A percentile compares a stretch with the other conserved stretches of the same genome.
These are phyloP conservation scores for Mimumesa dahlbomi DNA, from an alignment of 2,888 invertebrate species.

Conservation along the genomic window DNA sequence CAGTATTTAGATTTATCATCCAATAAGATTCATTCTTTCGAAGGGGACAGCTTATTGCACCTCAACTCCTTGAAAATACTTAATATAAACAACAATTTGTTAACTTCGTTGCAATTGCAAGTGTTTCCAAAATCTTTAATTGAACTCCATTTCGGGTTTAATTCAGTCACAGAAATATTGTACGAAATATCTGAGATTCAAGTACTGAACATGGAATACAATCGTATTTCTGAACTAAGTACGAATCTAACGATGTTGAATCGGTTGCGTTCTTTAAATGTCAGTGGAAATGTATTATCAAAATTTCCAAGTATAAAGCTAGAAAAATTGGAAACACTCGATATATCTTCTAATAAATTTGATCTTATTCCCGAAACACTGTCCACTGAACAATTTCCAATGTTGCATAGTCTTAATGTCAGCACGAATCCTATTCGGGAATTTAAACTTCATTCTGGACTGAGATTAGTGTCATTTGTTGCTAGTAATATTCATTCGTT, in stretches of 20 bases:
- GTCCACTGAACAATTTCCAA: constrained; percentile 80
- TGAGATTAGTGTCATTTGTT: constrained; percentile 80
- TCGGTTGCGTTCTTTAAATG: constrained; percentile 62
- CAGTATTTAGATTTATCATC: constrained; percentile 75
- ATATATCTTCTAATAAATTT: constrained; percentile 82
- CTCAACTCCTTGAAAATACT: constrained; percentile 56
- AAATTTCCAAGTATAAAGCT: constrained; percentile 80
- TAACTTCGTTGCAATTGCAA: constrained; percentile 58
- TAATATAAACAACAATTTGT: constrained; percentile 65
- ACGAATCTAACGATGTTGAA: constrained; percentile 35
- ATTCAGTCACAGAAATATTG: constrained; percentile 59
- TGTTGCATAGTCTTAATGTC: constrained; percentile 81
- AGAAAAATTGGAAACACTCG: constrained; percentile 80
- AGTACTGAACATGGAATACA: constrained; percentile 66
- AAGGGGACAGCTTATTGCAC: constrained; percentile 36
- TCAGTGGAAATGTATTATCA: constrained; percentile 77
- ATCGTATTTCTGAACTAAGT: constrained; percentile 57
- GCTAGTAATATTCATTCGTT: constrained; percentile 70
- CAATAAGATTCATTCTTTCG: constrained; percentile 64
- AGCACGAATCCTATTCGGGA: constrained; percentile 82
- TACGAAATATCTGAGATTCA: constrained; percentile 50
- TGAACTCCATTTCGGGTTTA: constrained; percentile 64
- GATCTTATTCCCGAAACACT: constrained; percentile 81
- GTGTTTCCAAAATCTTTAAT: constrained; percentile 62
- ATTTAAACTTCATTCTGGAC: constrained; percentile 81